Percentiles rank a stretch among this genome's conserved stretches.
phyloP scores from a whole-genome alignment of 2,888 invertebrate genomes.

The Hypolimnas misippus region DNA sequence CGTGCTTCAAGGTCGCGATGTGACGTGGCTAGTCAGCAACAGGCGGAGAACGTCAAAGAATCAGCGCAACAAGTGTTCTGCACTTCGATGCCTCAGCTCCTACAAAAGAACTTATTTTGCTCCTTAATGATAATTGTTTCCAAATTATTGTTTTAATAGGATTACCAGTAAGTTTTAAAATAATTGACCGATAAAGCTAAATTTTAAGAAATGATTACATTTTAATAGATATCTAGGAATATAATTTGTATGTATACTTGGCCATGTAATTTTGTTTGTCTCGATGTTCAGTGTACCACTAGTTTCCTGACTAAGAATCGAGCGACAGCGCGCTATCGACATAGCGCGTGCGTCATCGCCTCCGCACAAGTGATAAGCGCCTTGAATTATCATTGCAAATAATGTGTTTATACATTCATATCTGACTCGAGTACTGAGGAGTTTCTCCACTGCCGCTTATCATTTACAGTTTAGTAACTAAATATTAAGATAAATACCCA shows the following conservation, averaged over 20 bases:
- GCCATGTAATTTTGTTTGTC: slow-evolving; percentile 12
- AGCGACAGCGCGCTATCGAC: slow-evolving; percentile 63
- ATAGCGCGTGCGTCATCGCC: slow-evolving; percentile 79
- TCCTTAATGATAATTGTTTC: not conserved
- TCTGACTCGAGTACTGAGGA: slow-evolving; percentile 61
- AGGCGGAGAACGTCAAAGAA: slow-evolving; percentile 73
- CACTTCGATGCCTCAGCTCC: slow-evolving; percentile 58
- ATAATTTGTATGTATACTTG: not conserved
- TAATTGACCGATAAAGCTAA: not conserved
- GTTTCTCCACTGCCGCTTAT: slow-evolving; percentile 66
- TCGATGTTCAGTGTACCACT: slow-evolving; percentile 48
- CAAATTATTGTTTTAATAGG: not conserved
- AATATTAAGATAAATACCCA: slow-evolving; percentile 56
- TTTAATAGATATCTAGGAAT: not conserved
- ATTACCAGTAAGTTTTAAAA: not conserved
- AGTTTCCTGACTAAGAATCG: slow-evolving; percentile 65
- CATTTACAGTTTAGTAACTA: slow-evolving; percentile 55
- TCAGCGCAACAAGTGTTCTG: slow-evolving; percentile 80
- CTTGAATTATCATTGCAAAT: slow-evolving; percentile 83
- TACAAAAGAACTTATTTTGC: slow-evolving; percentile 38
- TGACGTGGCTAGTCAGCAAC: slow-evolving; percentile 72
- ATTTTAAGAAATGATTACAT: not conserved
- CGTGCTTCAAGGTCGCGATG: slow-evolving; percentile 63
- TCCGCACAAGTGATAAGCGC: slow-evolving; percentile 78
- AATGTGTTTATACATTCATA: slow-evolving; percentile 74